Conservation (phyloP, 1,140 invertebrate species). For the Chrysoperla carnea region DNA sequence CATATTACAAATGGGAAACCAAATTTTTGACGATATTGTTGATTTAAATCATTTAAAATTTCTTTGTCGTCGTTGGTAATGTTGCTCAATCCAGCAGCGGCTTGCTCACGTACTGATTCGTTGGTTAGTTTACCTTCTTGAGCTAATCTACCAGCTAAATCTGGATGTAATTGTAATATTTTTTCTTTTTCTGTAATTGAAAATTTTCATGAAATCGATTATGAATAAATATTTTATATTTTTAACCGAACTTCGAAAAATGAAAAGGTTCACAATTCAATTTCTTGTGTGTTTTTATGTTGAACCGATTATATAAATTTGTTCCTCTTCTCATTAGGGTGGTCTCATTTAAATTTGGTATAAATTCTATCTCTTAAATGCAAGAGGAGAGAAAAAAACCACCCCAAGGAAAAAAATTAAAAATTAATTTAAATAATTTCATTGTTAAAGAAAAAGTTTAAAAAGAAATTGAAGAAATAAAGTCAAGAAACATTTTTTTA, state of each 20-base stretch:
- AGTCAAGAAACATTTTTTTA: no score
- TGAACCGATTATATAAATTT: not conserved
- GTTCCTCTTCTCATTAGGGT: no score
- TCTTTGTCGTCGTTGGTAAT: conserved; percentile 30
- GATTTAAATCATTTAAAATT: conserved; percentile 30
- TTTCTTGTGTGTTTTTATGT: conserved; percentile 2
- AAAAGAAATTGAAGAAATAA: no score
- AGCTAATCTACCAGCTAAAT: conserved; percentile 40
- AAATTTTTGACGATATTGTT: conserved; percentile 38
- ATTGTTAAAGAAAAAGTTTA: no score
- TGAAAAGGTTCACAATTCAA: conserved; percentile 5
- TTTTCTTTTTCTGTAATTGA: conserved; percentile 31
- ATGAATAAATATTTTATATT: not conserved
- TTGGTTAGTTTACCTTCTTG: conserved; percentile 30
- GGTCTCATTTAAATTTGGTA: no score
- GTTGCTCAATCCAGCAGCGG: conserved; percentile 30
- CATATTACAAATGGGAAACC: conserved; percentile 55
- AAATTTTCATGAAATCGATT: not conserved
- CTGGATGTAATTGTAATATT: conserved; percentile 39
- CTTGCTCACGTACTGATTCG: conserved; percentile 41
- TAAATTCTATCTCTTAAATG: no score
- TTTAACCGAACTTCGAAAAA: not conserved
- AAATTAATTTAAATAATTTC: no score
- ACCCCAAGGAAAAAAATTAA: no score
- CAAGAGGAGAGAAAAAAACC: no score